Conservation (phyloP, 2,113 vertebrate species). For the Trichechus manatus region DNA sequence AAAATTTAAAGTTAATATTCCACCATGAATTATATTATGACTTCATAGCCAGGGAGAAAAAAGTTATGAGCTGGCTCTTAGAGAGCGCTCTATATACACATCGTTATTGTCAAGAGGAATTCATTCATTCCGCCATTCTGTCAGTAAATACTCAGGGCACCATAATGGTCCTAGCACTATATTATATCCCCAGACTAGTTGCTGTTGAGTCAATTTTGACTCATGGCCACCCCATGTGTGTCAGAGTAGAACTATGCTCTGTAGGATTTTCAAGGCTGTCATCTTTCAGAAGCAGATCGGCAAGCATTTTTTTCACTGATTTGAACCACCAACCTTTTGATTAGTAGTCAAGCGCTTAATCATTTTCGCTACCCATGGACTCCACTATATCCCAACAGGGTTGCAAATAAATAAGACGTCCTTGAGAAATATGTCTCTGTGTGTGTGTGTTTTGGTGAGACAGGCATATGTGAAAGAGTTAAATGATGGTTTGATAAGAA, state of each 20-base stretch:
- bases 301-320: neutral
- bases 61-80: neutral
- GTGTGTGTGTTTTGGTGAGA: neutral
- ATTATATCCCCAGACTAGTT: neutral
- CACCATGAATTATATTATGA: neutral
- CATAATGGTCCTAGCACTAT: neutral
- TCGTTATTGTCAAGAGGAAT: conserved; percentile 8
- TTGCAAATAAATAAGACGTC: neutral
- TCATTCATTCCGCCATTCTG: neutral
- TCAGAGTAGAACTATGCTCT: neutral
- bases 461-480: neutral
- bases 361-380: neutral
- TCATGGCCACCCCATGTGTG: no score
- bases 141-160: neutral
- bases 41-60: neutral
- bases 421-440: neutral
- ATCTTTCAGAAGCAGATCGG: no score
- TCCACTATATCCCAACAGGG: neutral
- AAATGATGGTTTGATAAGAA: neutral
- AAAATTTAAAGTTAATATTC: conserved; percentile 50
- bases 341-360: neutral
- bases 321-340: neutral
- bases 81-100: neutral
- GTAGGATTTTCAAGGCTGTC: neutral
- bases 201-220: no score